Evolutionary conservation across 37 sponge, comb jelly and placozoan genomes (phyloP), one percentile per base, ranked within the genome.

Genomic region (Aphrocallistes beatrix): DNA sequence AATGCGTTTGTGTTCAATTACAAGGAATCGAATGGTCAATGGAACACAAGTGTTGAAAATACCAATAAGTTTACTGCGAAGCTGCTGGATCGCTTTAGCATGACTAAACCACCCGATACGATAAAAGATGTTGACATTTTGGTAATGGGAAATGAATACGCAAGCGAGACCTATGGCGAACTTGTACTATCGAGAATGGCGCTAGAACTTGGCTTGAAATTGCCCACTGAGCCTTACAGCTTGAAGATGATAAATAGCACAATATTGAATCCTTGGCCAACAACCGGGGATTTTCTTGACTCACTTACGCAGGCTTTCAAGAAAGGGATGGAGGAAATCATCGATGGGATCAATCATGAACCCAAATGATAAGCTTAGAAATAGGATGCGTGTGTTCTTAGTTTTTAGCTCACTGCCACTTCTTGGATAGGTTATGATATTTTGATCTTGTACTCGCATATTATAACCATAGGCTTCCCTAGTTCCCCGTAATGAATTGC

Each of bases 1-100:
- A 85, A 85, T 37, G 37, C 86, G 21, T 85, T 85, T 39, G 86
- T 85, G 38, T 51, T 85, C 6, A 85, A 85, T 19, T 85, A 51
- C 86, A 50, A 51, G 38, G 75, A 51, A 30, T 50, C 42, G 30
- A 28, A 36, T 37, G 36, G 50, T 51, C 25, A 13, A 47, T 17
- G 13, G 17, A 47, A 47, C 49, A 47, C 49, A 17, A 17, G 17
- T 47, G 49, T 47, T 13, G 17, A 47, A 13, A 47, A 47, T 21
- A 17, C 17, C 17, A 47, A 47, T 47, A 17, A 47, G 17, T 17
- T 47, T 17, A 47, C 13, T 47, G 49, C 17, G 13, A 47, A 47
- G 49, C 49, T 47, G 17, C 13, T 47, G 13, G 49, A 47, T 47
- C 49, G 17, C 13, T 47, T 21, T 17, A 47, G 49, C 17, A 47